Evolutionary conservation across 2,888 invertebrate species (phyloP), one percentile per base, ranked within the genome.

Genomic region (Heliconius ethilla): DNA sequence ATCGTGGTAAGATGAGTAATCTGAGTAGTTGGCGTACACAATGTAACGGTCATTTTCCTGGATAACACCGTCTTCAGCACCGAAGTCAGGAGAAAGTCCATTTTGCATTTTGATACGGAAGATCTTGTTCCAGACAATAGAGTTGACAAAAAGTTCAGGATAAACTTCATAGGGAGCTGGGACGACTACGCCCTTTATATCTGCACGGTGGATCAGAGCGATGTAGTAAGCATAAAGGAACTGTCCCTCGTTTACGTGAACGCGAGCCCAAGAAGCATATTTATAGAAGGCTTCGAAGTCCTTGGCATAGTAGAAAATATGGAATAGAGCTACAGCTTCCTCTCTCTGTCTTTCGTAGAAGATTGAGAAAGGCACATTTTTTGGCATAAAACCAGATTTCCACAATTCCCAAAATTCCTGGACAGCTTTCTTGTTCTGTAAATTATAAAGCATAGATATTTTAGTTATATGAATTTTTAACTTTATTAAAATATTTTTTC

Each of bases 151-250:
- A n/a, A n/a, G n/a, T n/a, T n/a, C n/a, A n/a, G n/a, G n/a, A n/a
- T n/a, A n/a, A n/a, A n/a, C n/a, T n/a, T n/a, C n/a, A n/a, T 95
- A 95, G n/a, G 96, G 92, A 3, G 96, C 95, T 3, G 97, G 97
- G 62, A 96, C 84, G 29, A 95, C 95, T n/a, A n/a, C n/a, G n/a
- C n/a, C n/a, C n/a, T n/a, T n/a, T n/a, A n/a, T n/a, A n/a, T 96
- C 96, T 3, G 91, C 84, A 73, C 96, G 95, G 83, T 96, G 96
- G 33, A 95, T 85, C 11, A 95, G 87, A 63, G 96, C 96, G 22
- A 96, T 93, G 83, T 95, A 95, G 85, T 96, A 92, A 7, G 95
- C 93, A 85, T 96, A 96, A 6, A 95, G 86, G 89, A 96, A 97
- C 85, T 96, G 91, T 72, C 95, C 95, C 82, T 95, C 95, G 88